Evolutionary conservation across 2,797 vertebrate species (phyloP), one percentile per base, ranked within the genome.

Genomic region (Peromyscus eremicus): DNA sequence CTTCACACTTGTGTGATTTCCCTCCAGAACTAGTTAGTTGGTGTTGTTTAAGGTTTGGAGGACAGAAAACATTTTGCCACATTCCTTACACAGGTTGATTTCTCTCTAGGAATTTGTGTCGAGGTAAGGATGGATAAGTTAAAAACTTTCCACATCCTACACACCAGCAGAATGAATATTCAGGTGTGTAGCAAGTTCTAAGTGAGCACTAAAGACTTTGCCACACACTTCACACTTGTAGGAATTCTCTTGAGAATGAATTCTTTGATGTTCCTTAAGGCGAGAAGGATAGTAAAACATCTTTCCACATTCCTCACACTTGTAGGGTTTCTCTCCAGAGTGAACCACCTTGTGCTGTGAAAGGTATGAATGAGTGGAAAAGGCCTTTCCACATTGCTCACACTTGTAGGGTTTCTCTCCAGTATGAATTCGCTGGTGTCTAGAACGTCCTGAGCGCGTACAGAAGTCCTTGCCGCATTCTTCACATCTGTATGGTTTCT

Each of bases 381-480:
- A 85, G 43, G 64, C 62, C 32, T 85, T 85, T 68, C 83, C 83
- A n/a, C 83, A 85, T 4, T 85, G 83, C 83, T 85, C 83, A 49
- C 83, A 85, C 62, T 49, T 85, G 29, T 85, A 85, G 16, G 83
- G 64, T 70, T 86, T 86, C 83, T 86, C 83, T 86, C 83, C 83
- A n/a, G 62, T 86, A 27, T 86, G 83, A n/a, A 86, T 86, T 70
- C 64, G 68, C 64, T 85, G 83, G 62, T 85, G 62, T 49, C 62
- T 85, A 4, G 64, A 68, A 17, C 62, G 82, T 34, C 62, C 83
- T 85, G 83, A 85, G 2, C 82, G 82, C 34, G 64, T 68, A 14
- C 64, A 85, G 21, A 84, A 84, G 60, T 84, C 82, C 57, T 84
- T 84, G 40, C 82, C 82, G 4, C 82, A 84, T 46, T 66, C 82